These are phyloP conservation scores for Bradypodion ventrale DNA, from an alignment of 2,797 vertebrate genomes.

Conservation along the genomic window DNA sequence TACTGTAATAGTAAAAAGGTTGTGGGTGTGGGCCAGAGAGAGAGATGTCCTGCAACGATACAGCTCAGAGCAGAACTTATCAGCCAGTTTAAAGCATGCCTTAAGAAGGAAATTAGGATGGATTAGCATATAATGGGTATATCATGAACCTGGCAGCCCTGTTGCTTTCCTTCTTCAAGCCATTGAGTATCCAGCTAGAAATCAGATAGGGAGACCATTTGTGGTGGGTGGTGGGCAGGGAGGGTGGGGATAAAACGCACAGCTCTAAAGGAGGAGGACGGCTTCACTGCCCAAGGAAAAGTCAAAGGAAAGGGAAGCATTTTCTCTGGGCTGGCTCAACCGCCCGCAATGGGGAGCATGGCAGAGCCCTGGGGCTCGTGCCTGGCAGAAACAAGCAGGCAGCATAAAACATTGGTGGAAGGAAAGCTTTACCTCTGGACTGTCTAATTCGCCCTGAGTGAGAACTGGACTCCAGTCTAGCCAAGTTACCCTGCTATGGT, in stretches of 20 bases:
- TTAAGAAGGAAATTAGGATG: neutral
- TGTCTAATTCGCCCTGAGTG: slow-evolving; percentile 5
- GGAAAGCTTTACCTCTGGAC: slow-evolving; percentile 2
- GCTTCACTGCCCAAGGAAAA: neutral
- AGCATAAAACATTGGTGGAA: neutral
- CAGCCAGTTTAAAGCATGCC: neutral
- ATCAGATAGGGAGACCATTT: too few species aligned
- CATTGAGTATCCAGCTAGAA: too few species aligned
- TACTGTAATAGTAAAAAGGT: too few species aligned
- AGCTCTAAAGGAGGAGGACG: neutral
- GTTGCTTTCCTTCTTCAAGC: too few species aligned
- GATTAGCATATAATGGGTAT: neutral
- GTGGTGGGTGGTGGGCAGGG: too few species aligned
- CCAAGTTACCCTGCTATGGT: too few species aligned
- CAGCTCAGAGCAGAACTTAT: neutral
- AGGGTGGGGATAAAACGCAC: neutral
- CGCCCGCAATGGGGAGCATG: neutral
- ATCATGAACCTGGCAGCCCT: neutral
- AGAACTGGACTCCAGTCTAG: slow-evolving; percentile 22
- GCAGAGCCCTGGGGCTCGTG: too few species aligned
- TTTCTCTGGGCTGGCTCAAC: neutral
- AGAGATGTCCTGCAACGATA: too few species aligned
- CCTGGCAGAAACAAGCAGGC: too few species aligned
- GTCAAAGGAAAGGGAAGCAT: neutral
- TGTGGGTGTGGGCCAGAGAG: too few species aligned